Base-by-base conservation (phyloP, 2,113 vertebrate species). In the Apteryx mantelli region DNA sequence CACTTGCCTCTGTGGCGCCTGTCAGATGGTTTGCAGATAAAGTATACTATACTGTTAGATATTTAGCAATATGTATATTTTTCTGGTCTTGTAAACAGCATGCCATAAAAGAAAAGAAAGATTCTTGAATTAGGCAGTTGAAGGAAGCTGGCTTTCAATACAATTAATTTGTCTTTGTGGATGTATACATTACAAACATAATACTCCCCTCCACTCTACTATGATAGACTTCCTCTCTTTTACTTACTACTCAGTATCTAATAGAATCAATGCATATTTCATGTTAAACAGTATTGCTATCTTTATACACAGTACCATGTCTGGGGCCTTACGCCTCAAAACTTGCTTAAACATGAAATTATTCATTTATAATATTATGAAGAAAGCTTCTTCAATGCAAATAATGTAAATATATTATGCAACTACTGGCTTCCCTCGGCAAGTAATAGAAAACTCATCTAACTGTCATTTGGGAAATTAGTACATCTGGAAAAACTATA, bases 401-500 rank as follows among this genome's bases (percentile, higher is more conserved):
- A 86, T 74, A 83, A 30, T n/a, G 14, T 66, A 94, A 91, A 86
- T 81, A 81, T 61, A 65, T 84, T 78, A 92, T 94, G 93, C 77
- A 84, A 38, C n/a, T 86, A 18, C 83, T 50, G 14, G 10, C 11
- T 95, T 95, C 69, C 25, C 13, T 89, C 88, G 66, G 40, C 20
- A 68, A 86, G 46, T 84, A 91, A 93, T 61, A 84, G 65, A 93
- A 92, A 91, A 71, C 44, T 38, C 16, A 89, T 94, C 68, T 86
- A 83, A 86, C 64, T 71, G 42, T 94, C 90, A 92, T 92, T 55
- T 84, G 73, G 82, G 73, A 91, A 96, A 94, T 86, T 46, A 93
- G 53, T 82, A 65, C 12, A 61, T 91, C 46, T 95, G 36, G 61
- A 91, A 84, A 91, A 92, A 79, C 36, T 56, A 13, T 48, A 66